phyloP scores from a whole-genome alignment of 2,113 vertebrate genomes.

The Struthio camelus region DNA sequence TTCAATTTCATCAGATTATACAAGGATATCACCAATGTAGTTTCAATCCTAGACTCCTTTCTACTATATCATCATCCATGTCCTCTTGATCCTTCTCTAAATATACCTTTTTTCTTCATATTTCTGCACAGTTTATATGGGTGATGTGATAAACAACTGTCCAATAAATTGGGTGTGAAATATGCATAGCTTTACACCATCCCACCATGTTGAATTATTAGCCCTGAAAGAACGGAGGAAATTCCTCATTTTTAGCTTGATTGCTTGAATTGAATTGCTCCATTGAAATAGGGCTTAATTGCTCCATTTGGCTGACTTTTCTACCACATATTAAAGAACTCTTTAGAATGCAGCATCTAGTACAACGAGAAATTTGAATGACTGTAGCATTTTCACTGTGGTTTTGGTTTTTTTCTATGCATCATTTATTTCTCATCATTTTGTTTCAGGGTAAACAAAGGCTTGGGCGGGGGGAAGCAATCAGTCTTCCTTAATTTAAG shows the following conservation, averaged over 20 bases:
- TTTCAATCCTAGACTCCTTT: not conserved
- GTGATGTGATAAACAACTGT: not conserved
- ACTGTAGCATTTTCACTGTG: not conserved
- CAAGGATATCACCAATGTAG: not conserved
- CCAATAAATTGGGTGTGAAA: not conserved
- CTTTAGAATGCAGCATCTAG: not conserved
- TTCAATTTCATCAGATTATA: not conserved
- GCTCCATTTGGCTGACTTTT: not conserved
- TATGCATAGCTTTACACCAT: not conserved
- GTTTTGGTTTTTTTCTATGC: not conserved
- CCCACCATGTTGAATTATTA: not conserved
- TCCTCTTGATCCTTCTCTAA: not conserved
- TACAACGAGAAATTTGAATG: not conserved
- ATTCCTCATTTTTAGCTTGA: not conserved
- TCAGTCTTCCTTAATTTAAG: slow-evolving; percentile 58
- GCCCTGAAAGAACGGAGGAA: not conserved
- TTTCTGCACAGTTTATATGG: not conserved
- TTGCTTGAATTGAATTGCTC: not conserved
- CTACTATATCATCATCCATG: not conserved
- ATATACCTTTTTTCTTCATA: not conserved
- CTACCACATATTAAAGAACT: not conserved
- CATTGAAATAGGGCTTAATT: not conserved
- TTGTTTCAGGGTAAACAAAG: not conserved
- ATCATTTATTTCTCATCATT: slow-evolving; percentile 50
- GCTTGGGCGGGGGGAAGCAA: not conserved